Conservation (phyloP, 2,888 invertebrate genomes). For the Drosophila mettleri region DNA sequence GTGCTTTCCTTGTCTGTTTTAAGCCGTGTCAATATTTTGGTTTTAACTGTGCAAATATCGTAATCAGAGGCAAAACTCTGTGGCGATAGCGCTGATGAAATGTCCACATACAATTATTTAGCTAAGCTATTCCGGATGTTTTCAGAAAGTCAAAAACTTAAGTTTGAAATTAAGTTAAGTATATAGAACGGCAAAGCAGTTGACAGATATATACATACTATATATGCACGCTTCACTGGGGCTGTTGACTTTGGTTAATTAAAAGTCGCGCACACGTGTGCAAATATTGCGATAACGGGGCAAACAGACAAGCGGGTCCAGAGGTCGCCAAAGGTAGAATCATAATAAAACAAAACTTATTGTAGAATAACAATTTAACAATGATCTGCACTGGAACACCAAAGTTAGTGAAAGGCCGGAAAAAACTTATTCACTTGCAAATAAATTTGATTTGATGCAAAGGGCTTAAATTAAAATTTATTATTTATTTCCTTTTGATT, state of each 20-base stretch:
- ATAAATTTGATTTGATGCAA: not conserved
- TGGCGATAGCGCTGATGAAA: constrained; percentile 67
- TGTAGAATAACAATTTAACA: not conserved
- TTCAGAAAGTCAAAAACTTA: constrained; percentile 53
- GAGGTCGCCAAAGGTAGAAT: constrained; percentile 42
- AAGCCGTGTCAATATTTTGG: constrained; percentile 65
- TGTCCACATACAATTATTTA: constrained; percentile 54
- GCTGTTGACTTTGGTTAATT: constrained; percentile 75
- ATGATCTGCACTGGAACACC: not conserved
- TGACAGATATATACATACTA: constrained; percentile 37
- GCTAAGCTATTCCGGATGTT: constrained; percentile 53
- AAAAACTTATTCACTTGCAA: not conserved
- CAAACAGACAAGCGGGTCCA: constrained; percentile 9
- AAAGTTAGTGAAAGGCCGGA: not conserved
- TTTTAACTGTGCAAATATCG: constrained; percentile 67
- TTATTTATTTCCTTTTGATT: not conserved
- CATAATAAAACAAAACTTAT: constrained; percentile 20
- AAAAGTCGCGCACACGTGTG: constrained; percentile 65
- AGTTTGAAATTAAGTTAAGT: constrained; percentile 37
- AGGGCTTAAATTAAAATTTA: not conserved
- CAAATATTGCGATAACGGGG: constrained; percentile 20
- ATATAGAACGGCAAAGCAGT: constrained; percentile 45
- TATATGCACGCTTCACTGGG: constrained; percentile 61
- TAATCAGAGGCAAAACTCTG: constrained; percentile 33
- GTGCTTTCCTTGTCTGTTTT: constrained; percentile 19